phyloP scores from a whole-genome alignment of 2,797 vertebrate genomes.

The Pangasius macronema region DNA sequence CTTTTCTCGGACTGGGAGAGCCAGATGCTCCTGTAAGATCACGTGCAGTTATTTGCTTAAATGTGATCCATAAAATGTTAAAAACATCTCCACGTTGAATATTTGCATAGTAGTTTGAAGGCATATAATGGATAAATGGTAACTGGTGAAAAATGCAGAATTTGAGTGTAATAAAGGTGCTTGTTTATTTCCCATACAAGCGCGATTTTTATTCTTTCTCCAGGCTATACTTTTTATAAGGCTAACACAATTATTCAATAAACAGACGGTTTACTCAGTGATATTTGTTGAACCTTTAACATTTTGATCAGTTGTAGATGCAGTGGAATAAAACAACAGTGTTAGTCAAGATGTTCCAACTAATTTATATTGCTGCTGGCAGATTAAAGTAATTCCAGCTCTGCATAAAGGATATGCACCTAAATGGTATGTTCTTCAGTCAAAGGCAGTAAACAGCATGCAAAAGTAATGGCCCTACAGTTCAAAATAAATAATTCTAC shows the following conservation, averaged over 20 bases:
- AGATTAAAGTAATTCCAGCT: slow-evolving; percentile 42
- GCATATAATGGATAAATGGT: neutral
- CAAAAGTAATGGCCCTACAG: slow-evolving; percentile 27
- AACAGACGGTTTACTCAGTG: slow-evolving; percentile 22
- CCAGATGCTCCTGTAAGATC: neutral
- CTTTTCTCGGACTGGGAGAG: neutral
- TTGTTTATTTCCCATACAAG: neutral
- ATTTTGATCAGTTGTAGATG: neutral
- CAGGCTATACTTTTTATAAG: neutral
- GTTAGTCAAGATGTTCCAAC: slow-evolving; percentile 23
- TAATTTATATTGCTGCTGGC: slow-evolving; percentile 28
- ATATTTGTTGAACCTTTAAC: slow-evolving; percentile 7
- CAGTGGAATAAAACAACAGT: slow-evolving; percentile 11
- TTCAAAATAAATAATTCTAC: slow-evolving; percentile 12
- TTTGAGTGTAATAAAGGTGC: no score
- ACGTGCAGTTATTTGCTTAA: neutral
- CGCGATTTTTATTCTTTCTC: neutral
- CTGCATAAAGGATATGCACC: neutral
- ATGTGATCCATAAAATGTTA: neutral
- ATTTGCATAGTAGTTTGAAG: neutral
- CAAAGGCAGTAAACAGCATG: slow-evolving; percentile 37
- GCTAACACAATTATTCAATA: neutral
- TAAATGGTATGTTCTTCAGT: slow-evolving; percentile 31
- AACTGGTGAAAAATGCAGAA: neutral
- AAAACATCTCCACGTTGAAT: neutral